Evolutionary conservation across 2,113 vertebrate genomes (phyloP).

Genomic region (Gambusia holbrooki): DNA sequence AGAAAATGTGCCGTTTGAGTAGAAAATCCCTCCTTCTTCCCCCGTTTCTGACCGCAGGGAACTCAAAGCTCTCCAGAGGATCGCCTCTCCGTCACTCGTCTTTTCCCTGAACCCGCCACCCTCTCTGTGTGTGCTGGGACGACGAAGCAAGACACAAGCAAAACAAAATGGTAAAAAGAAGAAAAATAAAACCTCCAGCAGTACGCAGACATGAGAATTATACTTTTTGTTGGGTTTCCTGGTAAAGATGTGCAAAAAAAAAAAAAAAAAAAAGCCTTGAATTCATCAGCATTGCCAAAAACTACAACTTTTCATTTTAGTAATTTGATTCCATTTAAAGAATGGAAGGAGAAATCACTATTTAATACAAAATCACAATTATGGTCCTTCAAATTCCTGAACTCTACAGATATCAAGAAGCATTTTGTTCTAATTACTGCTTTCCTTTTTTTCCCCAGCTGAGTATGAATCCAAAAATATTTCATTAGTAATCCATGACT

Average conservation of each 20-base stretch:
- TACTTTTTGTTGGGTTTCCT: background rate
- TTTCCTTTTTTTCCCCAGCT: no score
- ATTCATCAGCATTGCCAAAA: background rate
- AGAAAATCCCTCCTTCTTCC: conserved; percentile 10
- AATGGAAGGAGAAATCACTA: background rate
- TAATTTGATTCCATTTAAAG: background rate
- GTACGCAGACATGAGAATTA: background rate
- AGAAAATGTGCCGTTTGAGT: conserved; percentile 30
- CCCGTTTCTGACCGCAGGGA: conserved; percentile 30
- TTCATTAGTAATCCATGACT: background rate
- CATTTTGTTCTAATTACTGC: no score
- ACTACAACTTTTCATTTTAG: background rate
- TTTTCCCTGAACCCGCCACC: no score
- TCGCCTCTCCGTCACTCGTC: no score
- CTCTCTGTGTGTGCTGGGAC: no score
- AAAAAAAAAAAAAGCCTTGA: no score
- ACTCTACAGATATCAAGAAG: no score
- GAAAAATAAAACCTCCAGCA: background rate
- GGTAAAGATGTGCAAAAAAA: background rate
- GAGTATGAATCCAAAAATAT: no score
- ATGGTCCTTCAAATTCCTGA: background rate
- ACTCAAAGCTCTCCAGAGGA: conserved; percentile 18
- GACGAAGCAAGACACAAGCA: no score
- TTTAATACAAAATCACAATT: background rate
- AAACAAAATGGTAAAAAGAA: no score